These are phyloP conservation scores for Rhizoglyphus robini DNA, from an alignment of 1,140 invertebrate genomes.

Conservation along the genomic window DNA sequence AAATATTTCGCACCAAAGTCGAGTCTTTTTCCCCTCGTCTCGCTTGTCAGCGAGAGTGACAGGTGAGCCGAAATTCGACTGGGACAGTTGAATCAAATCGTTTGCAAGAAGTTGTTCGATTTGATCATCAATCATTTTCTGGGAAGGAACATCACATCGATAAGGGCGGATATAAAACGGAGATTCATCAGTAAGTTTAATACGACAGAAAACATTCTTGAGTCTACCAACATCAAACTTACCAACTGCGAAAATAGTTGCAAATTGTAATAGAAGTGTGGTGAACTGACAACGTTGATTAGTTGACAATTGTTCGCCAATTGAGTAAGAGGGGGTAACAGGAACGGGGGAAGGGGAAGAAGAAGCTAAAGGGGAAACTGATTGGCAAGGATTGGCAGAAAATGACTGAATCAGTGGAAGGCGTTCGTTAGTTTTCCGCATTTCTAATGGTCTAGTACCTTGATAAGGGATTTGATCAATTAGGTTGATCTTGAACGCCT, in stretches of 20 bases:
- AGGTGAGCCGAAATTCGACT: constrained; percentile 9
- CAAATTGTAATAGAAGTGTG: too few species aligned
- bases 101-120: constrained; percentile 16
- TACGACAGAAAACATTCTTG: background rate
- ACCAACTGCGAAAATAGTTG: background rate
- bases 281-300: too few species aligned
- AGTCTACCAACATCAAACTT: background rate
- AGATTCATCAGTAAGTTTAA: background rate
- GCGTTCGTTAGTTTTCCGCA: too few species aligned
- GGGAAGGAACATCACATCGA: background rate
- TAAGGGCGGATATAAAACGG: constrained; percentile 14
- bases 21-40: constrained; percentile 30
- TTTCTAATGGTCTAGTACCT: too few species aligned
- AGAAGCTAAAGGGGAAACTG: too few species aligned
- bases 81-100: constrained; percentile 13
- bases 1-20: constrained; percentile 29
- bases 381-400: too few species aligned
- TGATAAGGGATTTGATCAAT: too few species aligned
- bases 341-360: too few species aligned
- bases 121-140: constrained; percentile 17
- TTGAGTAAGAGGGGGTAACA: too few species aligned
- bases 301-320: too few species aligned
- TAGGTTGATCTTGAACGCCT: too few species aligned
- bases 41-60: constrained; percentile 28
- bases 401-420: too few species aligned